phyloP scores from a whole-genome alignment of 2,888 invertebrate species.

The Prenolepis imparis region DNA sequence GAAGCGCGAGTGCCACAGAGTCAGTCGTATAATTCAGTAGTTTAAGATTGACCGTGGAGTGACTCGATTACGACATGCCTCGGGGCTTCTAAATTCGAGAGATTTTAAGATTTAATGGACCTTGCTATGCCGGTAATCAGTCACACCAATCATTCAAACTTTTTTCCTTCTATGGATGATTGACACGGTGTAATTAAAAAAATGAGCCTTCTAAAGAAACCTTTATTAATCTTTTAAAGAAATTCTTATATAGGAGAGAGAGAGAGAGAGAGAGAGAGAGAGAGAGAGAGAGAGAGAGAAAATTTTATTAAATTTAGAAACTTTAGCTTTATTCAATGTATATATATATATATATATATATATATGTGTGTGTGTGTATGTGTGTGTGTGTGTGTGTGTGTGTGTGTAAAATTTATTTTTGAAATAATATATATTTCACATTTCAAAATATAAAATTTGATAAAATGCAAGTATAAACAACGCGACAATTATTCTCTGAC shows the following conservation, averaged over 20 bases:
- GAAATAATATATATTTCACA: background rate
- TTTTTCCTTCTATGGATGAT: conserved; percentile 32
- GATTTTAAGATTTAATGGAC: conserved; percentile 55
- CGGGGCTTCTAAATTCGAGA: conserved; percentile 43
- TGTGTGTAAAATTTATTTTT: background rate
- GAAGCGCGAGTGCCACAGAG: conserved; percentile 47
- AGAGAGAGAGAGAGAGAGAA: background rate
- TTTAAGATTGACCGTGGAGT: conserved; percentile 68
- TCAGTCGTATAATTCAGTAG: conserved; percentile 62
- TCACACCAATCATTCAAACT: background rate
- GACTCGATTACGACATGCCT: conserved; percentile 64
- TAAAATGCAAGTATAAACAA: conserved; percentile 26
- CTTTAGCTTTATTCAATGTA: background rate
- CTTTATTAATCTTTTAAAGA: conserved; percentile 10
- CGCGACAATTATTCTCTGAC: background rate
- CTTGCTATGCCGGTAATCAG: conserved; percentile 45
- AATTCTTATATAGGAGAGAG: background rate
- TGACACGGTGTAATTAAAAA: background rate
- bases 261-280: background rate
- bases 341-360: too few species aligned
- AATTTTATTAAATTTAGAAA: background rate
- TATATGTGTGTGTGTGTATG: background rate
- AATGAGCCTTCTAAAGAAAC: conserved; percentile 9
- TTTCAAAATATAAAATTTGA: background rate
- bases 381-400: background rate